Base-by-base conservation (phyloP, 2,797 vertebrate species). In the Gadopsis bispinosus region DNA sequence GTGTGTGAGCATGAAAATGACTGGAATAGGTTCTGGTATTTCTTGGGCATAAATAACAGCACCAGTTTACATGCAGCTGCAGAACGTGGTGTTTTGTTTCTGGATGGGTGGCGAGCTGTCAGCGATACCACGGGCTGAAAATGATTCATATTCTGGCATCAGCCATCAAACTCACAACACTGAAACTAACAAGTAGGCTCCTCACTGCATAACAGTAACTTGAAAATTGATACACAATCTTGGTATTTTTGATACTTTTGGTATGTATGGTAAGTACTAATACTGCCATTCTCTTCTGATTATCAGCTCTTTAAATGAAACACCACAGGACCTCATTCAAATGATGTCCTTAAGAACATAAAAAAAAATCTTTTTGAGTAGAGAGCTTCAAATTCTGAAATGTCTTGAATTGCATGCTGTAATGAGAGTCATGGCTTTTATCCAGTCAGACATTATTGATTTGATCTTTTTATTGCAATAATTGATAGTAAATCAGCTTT, bases 81-180 rank as follows among this genome's bases (percentile, higher is more conserved):
- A 84, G 80, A 81, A 82, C 54, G 71, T 74, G 83, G 65, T 73
- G 87, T 81, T 83, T 79, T 81, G 81, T 85, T 89, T 90, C 80
- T 80, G 80, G 75, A 87, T 85, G 83, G 83, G 71, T 79, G 87
- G 85, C 4, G 71, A 89, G 83, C 88, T 90, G 84, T 91, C 87
- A 88, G 83, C n/a, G 31, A 83, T 79, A 84, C 71, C 73, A 61
- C n/a, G 1, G 70, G 60, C 71, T 75, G 68, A 68, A 74, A 47
- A 39, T 79, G 65, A 89, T 89, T 87, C 84, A 84, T 78, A 81
- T 80, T 80, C 75, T 75, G 73, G 82, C 81, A 80, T 77, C 79
- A 81, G 81, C 73, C 83, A 88, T 86, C 81, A 85, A 75, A 84
- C 75, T 83, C 81, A 73, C 73, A 88, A 79, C 70, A 26, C 68